Base-by-base conservation (phyloP, 2,888 invertebrate genomes). In the Xestia sexstrigata region DNA sequence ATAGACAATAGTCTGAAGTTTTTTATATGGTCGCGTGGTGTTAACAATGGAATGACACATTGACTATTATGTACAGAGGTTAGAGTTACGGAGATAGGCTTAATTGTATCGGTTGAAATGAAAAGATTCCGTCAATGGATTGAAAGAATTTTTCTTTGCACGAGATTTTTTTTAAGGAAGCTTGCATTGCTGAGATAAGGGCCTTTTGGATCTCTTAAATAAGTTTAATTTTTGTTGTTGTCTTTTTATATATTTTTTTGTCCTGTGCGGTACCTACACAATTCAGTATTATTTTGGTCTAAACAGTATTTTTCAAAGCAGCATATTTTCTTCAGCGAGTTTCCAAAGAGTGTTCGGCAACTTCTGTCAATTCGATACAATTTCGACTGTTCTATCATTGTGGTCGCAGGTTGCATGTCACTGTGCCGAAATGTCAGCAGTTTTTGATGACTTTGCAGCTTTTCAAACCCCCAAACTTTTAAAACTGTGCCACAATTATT, bases 21-120 rank as follows among this genome's bases (percentile, higher is more conserved):
- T 91, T 93, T 92, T 93, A 92, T 90, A 89, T 79, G 83, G 73
- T 78, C 85, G 80, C 92, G 92, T 93, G 93, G 89, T 84, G 80
- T 78, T 87, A 82, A 91, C 93, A 92, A 92, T 92, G 78, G 87
- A 70, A 84, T 87, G 83, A 84, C 83, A 89, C 87, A 87, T 82
- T 76, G 52, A 70, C 67, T 76, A 84, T 82, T 83, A 83, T 17
- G 68, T 70, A 17, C n/a, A 76, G 78, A 79, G 65, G 71, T 63
- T 55, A 15, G 47, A 70, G 77, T 76, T 69, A 70, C 65, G 17
- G 42, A 75, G 78, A 78, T 70, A 85, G 79, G 55, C 71, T 73
- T 58, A 70, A 71, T 79, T 70, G 69, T 45, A 70, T 52, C 55
- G 35, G 35, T 55, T 39, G 6, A 35, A 62, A 65, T 55, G 45